A percentile compares a stretch with the other conserved stretches of the same genome.
Conservation (phyloP, 1,140 invertebrate genomes). For the Drosophila guanche region DNA sequence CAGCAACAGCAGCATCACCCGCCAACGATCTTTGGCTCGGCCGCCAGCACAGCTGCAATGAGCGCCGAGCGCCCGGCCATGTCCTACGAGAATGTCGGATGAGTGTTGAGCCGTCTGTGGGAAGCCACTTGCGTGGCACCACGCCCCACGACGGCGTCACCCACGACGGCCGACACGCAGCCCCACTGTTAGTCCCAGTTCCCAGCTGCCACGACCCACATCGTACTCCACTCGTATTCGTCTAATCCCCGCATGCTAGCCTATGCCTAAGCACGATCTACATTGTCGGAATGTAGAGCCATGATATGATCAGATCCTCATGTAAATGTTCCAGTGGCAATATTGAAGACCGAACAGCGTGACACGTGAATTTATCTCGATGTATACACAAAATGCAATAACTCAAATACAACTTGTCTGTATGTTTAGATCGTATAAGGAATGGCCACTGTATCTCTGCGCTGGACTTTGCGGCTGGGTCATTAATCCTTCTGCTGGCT, state of each 20-base stretch:
- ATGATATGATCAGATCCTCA: conserved; percentile 48
- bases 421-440: not conserved
- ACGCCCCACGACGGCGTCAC: conserved; percentile 74
- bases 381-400: conserved; percentile 23
- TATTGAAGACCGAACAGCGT: conserved; percentile 3
- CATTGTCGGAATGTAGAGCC: conserved; percentile 22
- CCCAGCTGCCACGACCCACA: conserved; percentile 20
- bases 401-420: conserved; percentile 19
- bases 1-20: conserved; percentile 64
- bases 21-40: conserved; percentile 46
- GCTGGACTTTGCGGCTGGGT: conserved; percentile 12
- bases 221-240: conserved; percentile 22
- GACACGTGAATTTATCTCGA: conserved; percentile 27
- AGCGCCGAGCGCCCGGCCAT: conserved; percentile 72
- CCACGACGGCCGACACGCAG: conserved; percentile 74
- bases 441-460: not conserved
- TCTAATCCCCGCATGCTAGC: conserved; percentile 45
- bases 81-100: conserved; percentile 82
- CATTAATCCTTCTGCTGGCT: conserved; percentile 12
- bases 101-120: conserved; percentile 83
- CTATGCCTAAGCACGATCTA: conserved; percentile 26
- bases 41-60: conserved; percentile 56
- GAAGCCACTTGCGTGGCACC: conserved; percentile 81
- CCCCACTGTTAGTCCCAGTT: conserved; percentile 46
- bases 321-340: conserved; percentile 49